Percentiles rank a stretch among this genome's conserved stretches.
phyloP scores from a whole-genome alignment of 2,797 vertebrate genomes.

The Linurgus olivaceus region DNA sequence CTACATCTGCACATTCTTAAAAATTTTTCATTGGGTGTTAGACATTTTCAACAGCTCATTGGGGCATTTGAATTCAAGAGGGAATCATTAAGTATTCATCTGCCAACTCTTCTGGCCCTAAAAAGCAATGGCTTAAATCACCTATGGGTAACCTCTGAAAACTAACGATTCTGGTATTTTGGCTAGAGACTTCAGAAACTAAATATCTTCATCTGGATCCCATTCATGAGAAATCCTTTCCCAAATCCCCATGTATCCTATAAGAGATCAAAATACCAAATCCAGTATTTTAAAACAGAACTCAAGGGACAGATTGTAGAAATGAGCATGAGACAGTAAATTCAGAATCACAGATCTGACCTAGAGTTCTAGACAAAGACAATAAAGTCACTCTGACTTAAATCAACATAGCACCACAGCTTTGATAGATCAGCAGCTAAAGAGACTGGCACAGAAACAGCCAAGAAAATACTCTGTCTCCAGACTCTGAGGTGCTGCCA shows the following conservation, averaged over 20 bases:
- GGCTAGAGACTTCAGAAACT: slow-evolving; percentile 1
- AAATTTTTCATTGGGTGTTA: neutral
- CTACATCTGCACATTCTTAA: neutral
- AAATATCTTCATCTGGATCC: neutral
- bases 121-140: neutral
- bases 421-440: neutral
- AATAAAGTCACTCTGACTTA: neutral
- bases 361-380: neutral
- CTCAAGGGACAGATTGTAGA: neutral
- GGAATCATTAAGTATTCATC: neutral
- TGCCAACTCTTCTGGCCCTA: neutral
- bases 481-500: neutral
- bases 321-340: neutral
- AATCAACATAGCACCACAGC: neutral
- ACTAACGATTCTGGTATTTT: neutral
- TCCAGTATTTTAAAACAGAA: neutral
- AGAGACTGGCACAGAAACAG: neutral
- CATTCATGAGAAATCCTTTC: neutral
- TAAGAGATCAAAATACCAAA: neutral
- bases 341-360: neutral
- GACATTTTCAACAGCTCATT: neutral
- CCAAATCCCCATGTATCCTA: neutral
- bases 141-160: neutral
- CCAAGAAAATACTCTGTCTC: neutral
- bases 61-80: neutral